Base-by-base conservation (phyloP, 2,888 invertebrate genomes). In the Endotricha flammealis region DNA sequence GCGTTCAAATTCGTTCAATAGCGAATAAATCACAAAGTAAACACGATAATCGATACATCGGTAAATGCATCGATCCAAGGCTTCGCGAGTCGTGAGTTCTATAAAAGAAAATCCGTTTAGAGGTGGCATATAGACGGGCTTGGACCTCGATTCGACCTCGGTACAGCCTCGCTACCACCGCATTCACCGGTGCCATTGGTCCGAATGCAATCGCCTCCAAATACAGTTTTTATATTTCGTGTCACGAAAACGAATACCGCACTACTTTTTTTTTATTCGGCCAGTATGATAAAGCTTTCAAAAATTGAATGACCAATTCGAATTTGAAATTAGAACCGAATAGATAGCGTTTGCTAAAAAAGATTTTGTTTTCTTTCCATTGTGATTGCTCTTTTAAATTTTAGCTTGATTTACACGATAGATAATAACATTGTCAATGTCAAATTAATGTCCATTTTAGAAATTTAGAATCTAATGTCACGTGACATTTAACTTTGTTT, bases 131-230 rank as follows among this genome's bases (percentile, higher is more conserved):
- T 50, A 48, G 57, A 58, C 53, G 53, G 55, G 50, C 57, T 43
- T 53, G 64, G 69, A 67, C 73, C 70, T 76, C 70, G 69, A 44
- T 43, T 35, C 74, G 80, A 72, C 81, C 82, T 82, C 78, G 75
- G 47, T 32, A 41, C 69, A 74, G 64, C 80, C 79, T 79, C 77
- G 78, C 53, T 46, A 46, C 53, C 53, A 50, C 64, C 65, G 73
- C 81, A 70, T 81, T 82, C 82, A 79, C 83, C 67, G 64, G 58
- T 65, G 65, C 74, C 50, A 80, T 79, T 81, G 79, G 79, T 61
- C 69, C 64, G 53, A 71, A 66, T 72, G 65, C 72, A 70, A 70
- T 73, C 74, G 64, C 70, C 60, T 64, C 76, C 74, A 75, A 82
- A 82, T 81, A 75, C 65, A 74, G 64, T 71, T 76, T 75, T 71